Percentiles rank a stretch among this genome's conserved stretches.
Evolutionary conservation across 2,888 invertebrate genomes (phyloP).

Genomic region (Blastobasis lacticolella): DNA sequence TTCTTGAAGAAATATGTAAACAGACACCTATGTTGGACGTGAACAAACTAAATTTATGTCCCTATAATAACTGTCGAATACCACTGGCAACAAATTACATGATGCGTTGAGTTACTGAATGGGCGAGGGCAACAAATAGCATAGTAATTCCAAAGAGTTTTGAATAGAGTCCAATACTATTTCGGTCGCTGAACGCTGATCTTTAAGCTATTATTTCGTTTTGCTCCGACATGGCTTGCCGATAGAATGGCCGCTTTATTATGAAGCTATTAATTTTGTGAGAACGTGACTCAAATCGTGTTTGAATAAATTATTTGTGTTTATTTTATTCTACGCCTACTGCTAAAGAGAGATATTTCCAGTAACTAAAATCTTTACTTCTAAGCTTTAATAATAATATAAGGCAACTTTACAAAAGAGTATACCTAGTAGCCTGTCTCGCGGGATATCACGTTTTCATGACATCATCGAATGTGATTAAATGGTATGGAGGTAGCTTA

Average conservation of each 20-base stretch:
- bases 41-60: conserved; percentile 45
- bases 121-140: conserved; percentile 64
- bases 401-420: too few species aligned
- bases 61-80: conserved; percentile 59
- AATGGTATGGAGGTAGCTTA: too few species aligned
- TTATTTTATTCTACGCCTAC: too few species aligned
- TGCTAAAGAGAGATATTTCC: too few species aligned
- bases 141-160: conserved; percentile 70
- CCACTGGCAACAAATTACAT: conserved; percentile 53
- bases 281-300: conserved; percentile 1
- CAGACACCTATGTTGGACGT: conserved; percentile 9
- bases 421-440: too few species aligned
- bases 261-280: conserved; percentile 4
- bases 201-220: conserved; percentile 55
- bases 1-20: conserved; percentile 16
- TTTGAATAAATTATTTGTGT: neutral
- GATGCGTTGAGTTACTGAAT: conserved; percentile 68
- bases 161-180: conserved; percentile 72
- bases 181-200: conserved; percentile 62
- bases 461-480: too few species aligned
- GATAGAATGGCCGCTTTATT: conserved; percentile 37
- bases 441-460: too few species aligned
- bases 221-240: conserved; percentile 39
- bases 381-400: too few species aligned
- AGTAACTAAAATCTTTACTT: too few species aligned